phyloP scores from a whole-genome alignment of 1,140 invertebrate species.

The Streblospio benedicti region DNA sequence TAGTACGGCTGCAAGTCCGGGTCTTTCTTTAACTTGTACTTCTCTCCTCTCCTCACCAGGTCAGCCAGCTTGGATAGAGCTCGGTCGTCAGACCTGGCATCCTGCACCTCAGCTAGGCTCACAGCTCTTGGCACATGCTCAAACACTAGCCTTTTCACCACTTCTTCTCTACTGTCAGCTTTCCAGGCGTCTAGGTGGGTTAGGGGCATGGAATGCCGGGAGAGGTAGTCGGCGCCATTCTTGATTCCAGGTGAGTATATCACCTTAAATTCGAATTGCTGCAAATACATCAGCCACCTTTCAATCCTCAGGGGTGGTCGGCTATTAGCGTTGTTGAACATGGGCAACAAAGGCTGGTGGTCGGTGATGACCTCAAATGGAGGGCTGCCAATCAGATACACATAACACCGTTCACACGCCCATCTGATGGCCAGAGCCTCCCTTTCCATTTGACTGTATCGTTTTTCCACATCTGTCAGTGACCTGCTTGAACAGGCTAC shows the following conservation, averaged over 20 bases:
- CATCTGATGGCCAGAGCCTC: not conserved
- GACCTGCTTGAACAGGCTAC: not conserved
- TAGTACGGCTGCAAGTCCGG: too few relatives aligned
- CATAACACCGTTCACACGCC: not conserved
- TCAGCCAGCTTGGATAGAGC: too few relatives aligned
- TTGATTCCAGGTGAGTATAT: not conserved
- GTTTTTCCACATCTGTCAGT: not conserved
- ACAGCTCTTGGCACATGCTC: too few relatives aligned
- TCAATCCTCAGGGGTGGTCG: constrained; percentile 23
- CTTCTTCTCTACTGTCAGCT: too few relatives aligned
- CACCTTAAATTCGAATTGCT: not conserved
- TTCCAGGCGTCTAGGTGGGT: too few relatives aligned
- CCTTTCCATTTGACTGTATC: not conserved
- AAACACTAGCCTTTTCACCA: too few relatives aligned
- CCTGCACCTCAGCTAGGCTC: too few relatives aligned
- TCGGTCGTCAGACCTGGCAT: too few relatives aligned
- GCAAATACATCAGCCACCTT: constrained; percentile 20
- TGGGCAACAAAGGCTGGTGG: constrained; percentile 6
- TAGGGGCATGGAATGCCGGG: too few relatives aligned
- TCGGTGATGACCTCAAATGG: not conserved
- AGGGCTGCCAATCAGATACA: not conserved
- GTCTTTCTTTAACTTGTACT: too few relatives aligned
- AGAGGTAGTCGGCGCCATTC: too few relatives aligned
- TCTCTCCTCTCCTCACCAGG: too few relatives aligned
- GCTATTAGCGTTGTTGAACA: constrained; percentile 17